Evolutionary conservation across 2,797 vertebrate species (phyloP), one percentile per base, ranked within the genome.

Genomic region (Pseudopleuronectes americanus): DNA sequence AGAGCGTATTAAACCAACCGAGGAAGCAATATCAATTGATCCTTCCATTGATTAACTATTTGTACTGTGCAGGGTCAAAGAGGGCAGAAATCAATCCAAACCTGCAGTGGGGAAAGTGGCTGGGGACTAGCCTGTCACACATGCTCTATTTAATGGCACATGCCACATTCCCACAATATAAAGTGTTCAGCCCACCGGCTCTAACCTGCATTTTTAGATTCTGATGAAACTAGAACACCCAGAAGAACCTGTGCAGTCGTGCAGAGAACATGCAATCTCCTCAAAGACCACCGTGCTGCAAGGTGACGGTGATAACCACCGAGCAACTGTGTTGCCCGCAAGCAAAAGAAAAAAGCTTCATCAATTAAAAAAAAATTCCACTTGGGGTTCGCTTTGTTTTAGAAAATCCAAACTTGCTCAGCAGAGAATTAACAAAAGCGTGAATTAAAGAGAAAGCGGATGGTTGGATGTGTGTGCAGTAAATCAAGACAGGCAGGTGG

Each of bases 401-500:
- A 76, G 31, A 73, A 78, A 79, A 79, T 31, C 33, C 60, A 81
- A 81, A 77, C 61, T 70, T 77, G 70, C 59, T 64, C 65, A 69
- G 57, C 52, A 55, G 62, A 67, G 71, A 81, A 78, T 83, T 71
- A 69, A 76, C 64, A 80, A 80, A 83, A 45, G 49, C 57, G 45
- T 19, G 31, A 70, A 71, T 56, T 21, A 78, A 67, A 64, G 64
- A 80, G 79, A 24, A 14, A 52, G 4, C 64, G 19, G 48, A 80
- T 68, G 57, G 45, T 47, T 76, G 67, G 76, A 73, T 77, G 77
- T 77, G 68, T 56, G 62, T 71, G 65, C 45, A 80, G 67, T 70
- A 77, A 82, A 80, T 80, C 60, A 60, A 76, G 71, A 60, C 54
- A 36, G 47, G 53, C 57, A 68, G 72, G 71, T 83, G 68, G 82